Base-by-base conservation (phyloP, 2,797 vertebrate species). In the Hippocampus kuda region DNA sequence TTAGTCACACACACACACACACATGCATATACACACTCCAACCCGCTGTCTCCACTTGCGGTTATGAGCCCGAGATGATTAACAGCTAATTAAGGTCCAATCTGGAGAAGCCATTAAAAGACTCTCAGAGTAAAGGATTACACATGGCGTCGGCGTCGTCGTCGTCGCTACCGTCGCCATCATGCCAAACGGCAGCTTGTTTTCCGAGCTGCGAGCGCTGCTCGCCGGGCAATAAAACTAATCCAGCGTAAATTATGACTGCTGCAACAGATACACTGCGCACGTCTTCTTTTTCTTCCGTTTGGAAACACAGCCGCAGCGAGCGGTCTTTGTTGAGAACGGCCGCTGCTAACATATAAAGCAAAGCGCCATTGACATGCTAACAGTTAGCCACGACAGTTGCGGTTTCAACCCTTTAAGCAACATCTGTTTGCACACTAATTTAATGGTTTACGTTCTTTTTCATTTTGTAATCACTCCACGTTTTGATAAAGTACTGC, bases 1-100 rank as follows among this genome's bases (percentile, higher is more conserved):
- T 48, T 48, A 5, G 81, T 83, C 81, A 83, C 83, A 79, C 30
- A 48, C 77, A 76, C 72, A 77, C 69, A 79, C 81, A 4, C 71
- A 20, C 42, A 24, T 44, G 3, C 63, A 63, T 72, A 71, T 72
- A 80, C 70, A 81, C 85, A 83, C 84, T 78, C 78, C 53, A 69
- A 75, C 87, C 81, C 75, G 84, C 86, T 86, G 86, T 87, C 88
- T 88, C 78, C 81, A 48, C 63, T 69, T 80, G 80, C 81, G 85
- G 88, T 91, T 89, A 89, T 91, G 89, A 90, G 86, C 81, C 87
- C 84, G 84, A 88, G 87, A 91, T 91, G 89, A 91, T 92, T 91
- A 92, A 90, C 87, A 90, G 89, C 88, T 92, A 91, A 93, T 93
- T 93, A 92, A 89, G 81, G 77, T 81, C 80, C 90, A 89, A 89